Base-by-base conservation (phyloP, 2,113 vertebrate genomes). In the Gymnarchus niloticus region DNA sequence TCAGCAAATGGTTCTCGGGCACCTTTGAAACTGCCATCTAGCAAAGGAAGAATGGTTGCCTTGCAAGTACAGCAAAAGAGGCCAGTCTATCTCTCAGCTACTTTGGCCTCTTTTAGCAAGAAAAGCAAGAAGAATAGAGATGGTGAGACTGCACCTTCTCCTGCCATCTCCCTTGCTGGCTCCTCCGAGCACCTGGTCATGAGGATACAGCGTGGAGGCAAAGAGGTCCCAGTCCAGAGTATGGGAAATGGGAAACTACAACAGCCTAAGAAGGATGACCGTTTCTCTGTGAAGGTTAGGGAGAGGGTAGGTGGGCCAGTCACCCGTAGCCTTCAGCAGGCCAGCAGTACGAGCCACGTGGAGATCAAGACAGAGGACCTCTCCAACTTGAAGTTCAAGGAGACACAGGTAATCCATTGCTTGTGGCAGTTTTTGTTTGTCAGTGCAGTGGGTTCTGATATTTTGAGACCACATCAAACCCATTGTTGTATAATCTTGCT, bases 291-390 rank as follows among this genome's bases (percentile, higher is more conserved):
- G 0, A 95, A 96, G 88, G 94, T 91, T 4, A 93, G 97, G 86
- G 97, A 98, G 84, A 93, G 97, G 86, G 93, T 94, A 1, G 95
- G 97, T 37, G 97, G 98, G 76, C 97, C 98, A 0, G 89, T 99
- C 86, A 99, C 98, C 44, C 95, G 98, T 48, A 99, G 98, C 91
- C 91, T 96, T 56, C 97, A 99, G 90, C 95, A 96, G 91, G 94
- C 95, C 0, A 95, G 88, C 84, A 88, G 94, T 3, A 91, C 93
- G 3, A 94, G 96, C 85, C 86, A 93, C 56, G 89, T 91, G 46
- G 97, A 98, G 77, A 93, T 6, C 89, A 96, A 95, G 88, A 91
- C 92, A 0, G 97, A 98, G 41, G 91, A 94, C 84, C 89, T 92
- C 85, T 83, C 93, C 84, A 92, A 88, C 91, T 94, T 93, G 88